Percentiles rank a stretch among this genome's conserved stretches.
Evolutionary conservation across 23 tunicate genomes (phyloP).

Genomic region (Ciona savignyi): DNA sequence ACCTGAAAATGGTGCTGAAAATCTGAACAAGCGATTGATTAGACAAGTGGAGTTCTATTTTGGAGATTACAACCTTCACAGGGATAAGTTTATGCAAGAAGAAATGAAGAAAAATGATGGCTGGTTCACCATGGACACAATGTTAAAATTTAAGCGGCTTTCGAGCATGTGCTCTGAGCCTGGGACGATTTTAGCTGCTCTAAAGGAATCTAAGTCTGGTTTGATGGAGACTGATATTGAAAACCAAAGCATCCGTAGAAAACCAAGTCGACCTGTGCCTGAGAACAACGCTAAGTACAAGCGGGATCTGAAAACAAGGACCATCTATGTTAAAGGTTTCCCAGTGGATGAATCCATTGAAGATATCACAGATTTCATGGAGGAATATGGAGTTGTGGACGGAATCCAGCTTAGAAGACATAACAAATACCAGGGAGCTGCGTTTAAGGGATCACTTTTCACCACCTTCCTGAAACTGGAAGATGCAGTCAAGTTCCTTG

Average conservation of each 20-base stretch:
- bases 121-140: slow-evolving; percentile 92
- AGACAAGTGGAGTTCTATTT: slow-evolving; percentile 95
- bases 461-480: slow-evolving; percentile 78
- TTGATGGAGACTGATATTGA: slow-evolving; percentile 70
- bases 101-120: slow-evolving; percentile 90
- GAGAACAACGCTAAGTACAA: slow-evolving; percentile 66
- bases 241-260: slow-evolving; percentile 66
- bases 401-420: slow-evolving; percentile 61
- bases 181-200: slow-evolving; percentile 62
- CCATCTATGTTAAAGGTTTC: slow-evolving; percentile 77
- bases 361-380: slow-evolving; percentile 61
- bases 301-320: slow-evolving; percentile 48
- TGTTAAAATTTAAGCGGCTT: slow-evolving; percentile 79
- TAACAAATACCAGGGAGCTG: slow-evolving; percentile 44
- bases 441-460: slow-evolving; percentile 77
- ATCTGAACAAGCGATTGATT: slow-evolving; percentile 43
- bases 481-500: slow-evolving; percentile 75
- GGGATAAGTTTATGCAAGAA: slow-evolving; percentile 89
- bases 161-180: slow-evolving; percentile 81
- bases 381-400: slow-evolving; percentile 65
- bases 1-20: slow-evolving; percentile 8
- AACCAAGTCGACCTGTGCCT: slow-evolving; percentile 58
- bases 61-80: slow-evolving; percentile 89
- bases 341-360: slow-evolving; percentile 73
- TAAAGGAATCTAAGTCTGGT: slow-evolving; percentile 28